A percentile compares a stretch with the other conserved stretches of the same genome.
These are phyloP conservation scores for Pontoporia blainvillei DNA, from an alignment of 2,113 vertebrate species.

Conservation along the genomic window DNA sequence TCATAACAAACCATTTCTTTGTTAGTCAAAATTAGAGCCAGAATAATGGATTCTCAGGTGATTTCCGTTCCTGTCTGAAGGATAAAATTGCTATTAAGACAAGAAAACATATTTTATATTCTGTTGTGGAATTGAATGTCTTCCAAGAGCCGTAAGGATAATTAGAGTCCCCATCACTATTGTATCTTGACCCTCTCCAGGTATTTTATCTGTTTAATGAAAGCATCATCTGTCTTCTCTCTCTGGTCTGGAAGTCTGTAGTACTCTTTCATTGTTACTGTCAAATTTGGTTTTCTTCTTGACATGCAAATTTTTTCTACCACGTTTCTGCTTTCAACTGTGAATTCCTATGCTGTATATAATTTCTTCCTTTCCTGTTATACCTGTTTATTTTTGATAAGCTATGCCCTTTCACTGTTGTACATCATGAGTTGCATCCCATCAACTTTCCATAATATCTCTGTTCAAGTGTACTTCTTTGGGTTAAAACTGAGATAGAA, in stretches of 20 bases:
- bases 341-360: not conserved
- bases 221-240: not conserved
- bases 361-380: not conserved
- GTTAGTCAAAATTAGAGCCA: not conserved
- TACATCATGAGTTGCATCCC: not conserved
- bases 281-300: not conserved
- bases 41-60: not conserved
- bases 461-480: not conserved
- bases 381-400: not conserved
- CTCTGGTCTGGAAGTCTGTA: not conserved
- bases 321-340: not conserved
- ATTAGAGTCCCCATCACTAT: not conserved
- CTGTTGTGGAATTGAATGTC: not conserved
- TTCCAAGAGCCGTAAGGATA: not conserved
- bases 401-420: not conserved
- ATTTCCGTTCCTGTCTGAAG: not conserved
- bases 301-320: not conserved
- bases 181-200: not conserved
- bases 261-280: not conserved
- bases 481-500: not conserved
- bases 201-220: not conserved
- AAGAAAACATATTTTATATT: conserved; percentile 5
- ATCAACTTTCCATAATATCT: not conserved
- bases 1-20: not conserved
- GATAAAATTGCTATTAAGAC: not conserved